Conservation (phyloP, 2,113 vertebrate genomes). For the Hyaena hyaena region DNA sequence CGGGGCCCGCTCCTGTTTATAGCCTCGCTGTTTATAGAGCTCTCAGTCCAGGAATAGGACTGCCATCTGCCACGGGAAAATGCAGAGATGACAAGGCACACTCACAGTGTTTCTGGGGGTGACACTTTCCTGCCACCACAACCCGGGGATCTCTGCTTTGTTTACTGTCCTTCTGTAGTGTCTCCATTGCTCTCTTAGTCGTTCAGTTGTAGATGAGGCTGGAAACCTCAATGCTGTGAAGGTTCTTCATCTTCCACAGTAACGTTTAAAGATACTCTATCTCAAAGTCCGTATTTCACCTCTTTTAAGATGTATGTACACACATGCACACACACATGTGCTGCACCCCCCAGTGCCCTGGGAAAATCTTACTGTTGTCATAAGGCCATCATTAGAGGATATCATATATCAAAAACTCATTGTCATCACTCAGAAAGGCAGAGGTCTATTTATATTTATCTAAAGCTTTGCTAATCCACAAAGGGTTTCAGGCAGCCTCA, state of each 20-base stretch:
- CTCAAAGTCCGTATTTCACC: neutral
- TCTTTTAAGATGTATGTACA: neutral
- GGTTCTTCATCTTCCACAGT: neutral
- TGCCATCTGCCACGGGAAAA: neutral
- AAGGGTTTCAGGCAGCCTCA: neutral
- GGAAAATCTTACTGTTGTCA: neutral
- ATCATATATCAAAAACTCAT: neutral
- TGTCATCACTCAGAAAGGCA: constrained; percentile 4
- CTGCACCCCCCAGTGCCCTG: too few relatives aligned
- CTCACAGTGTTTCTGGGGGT: neutral
- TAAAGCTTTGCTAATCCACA: neutral
- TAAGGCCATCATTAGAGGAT: neutral
- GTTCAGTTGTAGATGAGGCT: neutral
- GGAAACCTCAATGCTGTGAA: neutral
- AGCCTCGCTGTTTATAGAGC: neutral
- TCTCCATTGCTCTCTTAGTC: neutral
- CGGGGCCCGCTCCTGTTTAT: neutral
- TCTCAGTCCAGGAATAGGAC: neutral
- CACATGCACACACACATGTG: neutral
- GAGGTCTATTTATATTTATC: neutral
- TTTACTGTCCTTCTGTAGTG: neutral
- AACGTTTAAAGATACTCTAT: neutral
- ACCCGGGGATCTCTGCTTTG: neutral
- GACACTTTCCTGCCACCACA: neutral
- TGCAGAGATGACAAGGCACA: neutral